Evolutionary conservation across 2,888 invertebrate genomes (phyloP).

Genomic region (Sicus ferrugineus): DNA sequence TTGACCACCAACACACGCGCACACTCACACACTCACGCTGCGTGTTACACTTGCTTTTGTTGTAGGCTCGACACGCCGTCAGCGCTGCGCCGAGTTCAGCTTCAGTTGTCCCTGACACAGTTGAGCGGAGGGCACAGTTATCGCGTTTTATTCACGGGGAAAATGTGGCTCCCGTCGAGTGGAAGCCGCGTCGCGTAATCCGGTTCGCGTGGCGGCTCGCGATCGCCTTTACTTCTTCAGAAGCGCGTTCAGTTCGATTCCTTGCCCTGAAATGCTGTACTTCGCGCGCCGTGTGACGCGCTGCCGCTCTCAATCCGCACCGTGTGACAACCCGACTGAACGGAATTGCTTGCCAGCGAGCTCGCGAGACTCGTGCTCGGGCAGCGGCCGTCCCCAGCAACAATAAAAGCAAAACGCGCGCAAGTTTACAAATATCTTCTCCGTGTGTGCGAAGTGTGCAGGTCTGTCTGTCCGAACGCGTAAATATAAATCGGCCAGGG

Average conservation of each 20-base stretch:
- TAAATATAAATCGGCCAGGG: constrained; percentile 4
- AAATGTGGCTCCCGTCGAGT: too few species aligned
- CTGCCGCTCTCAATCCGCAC: constrained; percentile 31
- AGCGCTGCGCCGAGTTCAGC: background rate
- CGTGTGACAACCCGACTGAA: constrained; percentile 33
- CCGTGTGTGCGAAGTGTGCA: background rate
- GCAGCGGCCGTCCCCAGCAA: constrained; percentile 10
- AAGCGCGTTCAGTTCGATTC: background rate
- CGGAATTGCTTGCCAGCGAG: constrained; percentile 16
- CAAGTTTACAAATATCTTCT: constrained; percentile 19
- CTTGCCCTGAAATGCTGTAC: background rate
- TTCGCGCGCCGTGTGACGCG: constrained; percentile 27
- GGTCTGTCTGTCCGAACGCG: background rate
- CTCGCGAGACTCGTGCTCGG: constrained; percentile 13
- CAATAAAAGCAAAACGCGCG: constrained; percentile 20
- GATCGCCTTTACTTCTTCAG: background rate
- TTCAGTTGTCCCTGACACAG: background rate
- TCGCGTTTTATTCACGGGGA: too few species aligned
- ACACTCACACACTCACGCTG: too few species aligned
- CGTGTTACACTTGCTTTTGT: background rate
- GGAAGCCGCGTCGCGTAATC: background rate
- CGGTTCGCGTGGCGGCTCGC: background rate
- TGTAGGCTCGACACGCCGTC: background rate
- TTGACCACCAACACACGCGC: too few species aligned
- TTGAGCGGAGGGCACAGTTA: too few species aligned